Conservation (phyloP, 1,140 invertebrate genomes). For the Drosophila ambigua region DNA sequence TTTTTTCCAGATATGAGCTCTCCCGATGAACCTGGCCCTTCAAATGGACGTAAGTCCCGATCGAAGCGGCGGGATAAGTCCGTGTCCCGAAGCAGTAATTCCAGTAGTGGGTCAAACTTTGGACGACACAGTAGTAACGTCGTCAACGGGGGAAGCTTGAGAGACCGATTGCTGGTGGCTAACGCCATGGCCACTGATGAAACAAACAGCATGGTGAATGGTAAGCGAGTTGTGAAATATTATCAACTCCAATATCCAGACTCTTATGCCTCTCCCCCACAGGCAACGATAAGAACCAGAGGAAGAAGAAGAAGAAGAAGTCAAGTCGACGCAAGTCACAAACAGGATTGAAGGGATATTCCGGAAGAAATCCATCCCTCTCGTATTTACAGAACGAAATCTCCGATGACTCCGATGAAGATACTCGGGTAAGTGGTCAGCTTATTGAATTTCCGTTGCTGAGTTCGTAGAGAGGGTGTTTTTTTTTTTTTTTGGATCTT, state of each 20-base stretch:
- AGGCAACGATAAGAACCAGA: not conserved
- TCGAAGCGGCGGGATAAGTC: no score
- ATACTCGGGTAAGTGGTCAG: constrained; percentile 43
- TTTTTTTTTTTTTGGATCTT: not conserved
- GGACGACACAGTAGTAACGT: not conserved
- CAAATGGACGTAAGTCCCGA: no score
- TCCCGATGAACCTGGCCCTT: no score
- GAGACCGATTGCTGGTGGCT: constrained; percentile 23
- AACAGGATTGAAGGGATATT: constrained; percentile 47
- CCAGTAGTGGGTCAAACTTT: no score
- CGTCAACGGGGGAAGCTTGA: constrained; percentile 1
- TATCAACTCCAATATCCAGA: not conserved
- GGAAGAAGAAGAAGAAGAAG: constrained; percentile 30
- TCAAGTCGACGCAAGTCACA: constrained; percentile 14
- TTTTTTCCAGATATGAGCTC: no score
- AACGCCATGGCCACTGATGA: constrained; percentile 25
- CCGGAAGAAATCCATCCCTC: constrained; percentile 37
- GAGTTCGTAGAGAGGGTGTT: not conserved
- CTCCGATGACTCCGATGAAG: constrained; percentile 39
- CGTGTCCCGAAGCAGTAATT: no score
- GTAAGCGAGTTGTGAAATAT: constrained; percentile 6
- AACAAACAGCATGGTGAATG: not conserved
- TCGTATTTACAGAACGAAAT: constrained; percentile 12
- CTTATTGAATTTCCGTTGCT: no score
- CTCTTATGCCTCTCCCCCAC: not conserved